Percentiles rank a stretch among this genome's conserved stretches.
phyloP scores from a whole-genome alignment of 2,797 vertebrate genomes.

The Anabacerthia variegaticeps region DNA sequence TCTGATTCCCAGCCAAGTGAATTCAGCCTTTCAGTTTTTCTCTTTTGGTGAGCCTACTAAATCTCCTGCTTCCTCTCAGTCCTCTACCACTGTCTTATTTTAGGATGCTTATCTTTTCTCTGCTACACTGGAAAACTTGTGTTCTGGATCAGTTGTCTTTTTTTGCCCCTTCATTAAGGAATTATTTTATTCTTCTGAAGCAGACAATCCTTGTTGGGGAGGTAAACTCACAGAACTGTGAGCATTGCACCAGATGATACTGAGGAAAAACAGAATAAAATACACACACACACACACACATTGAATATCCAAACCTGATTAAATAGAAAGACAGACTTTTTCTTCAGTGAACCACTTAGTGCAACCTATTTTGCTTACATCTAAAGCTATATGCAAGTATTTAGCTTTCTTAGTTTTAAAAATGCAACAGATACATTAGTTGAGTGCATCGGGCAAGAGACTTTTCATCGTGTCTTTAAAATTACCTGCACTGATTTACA shows the following conservation, averaged over 20 bases:
- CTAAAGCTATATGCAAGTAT: background rate
- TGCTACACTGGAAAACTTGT: background rate
- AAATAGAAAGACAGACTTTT: background rate
- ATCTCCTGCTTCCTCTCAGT: background rate
- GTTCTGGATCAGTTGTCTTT: background rate
- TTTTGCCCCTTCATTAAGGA: background rate
- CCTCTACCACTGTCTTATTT: background rate
- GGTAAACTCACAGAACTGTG: background rate
- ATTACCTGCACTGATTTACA: background rate
- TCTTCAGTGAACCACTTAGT: background rate
- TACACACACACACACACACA: rapidly evolving
- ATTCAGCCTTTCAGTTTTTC: background rate
- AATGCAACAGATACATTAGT: background rate
- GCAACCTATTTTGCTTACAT: background rate
- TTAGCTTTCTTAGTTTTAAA: background rate
- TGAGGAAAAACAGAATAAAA: background rate
- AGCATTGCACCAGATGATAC: background rate
- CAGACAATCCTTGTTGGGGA: background rate
- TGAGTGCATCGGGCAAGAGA: background rate
- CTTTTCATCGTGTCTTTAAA: background rate
- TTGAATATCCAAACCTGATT: background rate
- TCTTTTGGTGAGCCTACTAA: background rate
- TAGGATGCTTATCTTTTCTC: background rate
- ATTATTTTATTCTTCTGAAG: background rate
- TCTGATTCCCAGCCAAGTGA: background rate